phyloP scores from a whole-genome alignment of 2,888 invertebrate genomes.

The Hirtodrosophila duncani region DNA sequence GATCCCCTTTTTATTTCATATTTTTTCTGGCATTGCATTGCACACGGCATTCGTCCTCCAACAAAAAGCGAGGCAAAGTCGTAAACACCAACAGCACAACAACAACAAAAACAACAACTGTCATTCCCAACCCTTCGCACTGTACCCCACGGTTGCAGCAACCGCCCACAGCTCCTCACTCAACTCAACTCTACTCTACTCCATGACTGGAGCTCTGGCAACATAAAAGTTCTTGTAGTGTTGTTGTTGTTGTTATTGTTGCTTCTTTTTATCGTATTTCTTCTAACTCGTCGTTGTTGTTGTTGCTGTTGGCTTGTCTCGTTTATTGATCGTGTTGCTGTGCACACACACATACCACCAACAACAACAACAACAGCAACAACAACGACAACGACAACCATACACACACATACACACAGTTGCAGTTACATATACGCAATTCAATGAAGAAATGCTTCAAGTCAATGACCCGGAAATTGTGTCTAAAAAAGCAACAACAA shows the following conservation, averaged over 20 bases:
- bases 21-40: slow-evolving; percentile 57
- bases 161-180: slow-evolving; percentile 37
- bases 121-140: slow-evolving; percentile 15
- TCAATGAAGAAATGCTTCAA: slow-evolving; percentile 75
- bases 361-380: too few relatives aligned
- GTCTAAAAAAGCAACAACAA: slow-evolving; percentile 73
- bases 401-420: slow-evolving; percentile 38
- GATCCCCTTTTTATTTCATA: slow-evolving; percentile 8
- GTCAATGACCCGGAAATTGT: slow-evolving; percentile 79
- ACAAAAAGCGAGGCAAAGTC: slow-evolving; percentile 46
- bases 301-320: slow-evolving; percentile 64
- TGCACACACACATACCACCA: slow-evolving; percentile 45
- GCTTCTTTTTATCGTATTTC: slow-evolving; percentile 19
- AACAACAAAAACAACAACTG: slow-evolving; percentile 22
- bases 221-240: slow-evolving; percentile 53
- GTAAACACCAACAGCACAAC: slow-evolving; percentile 29
- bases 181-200: not conserved
- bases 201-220: slow-evolving; percentile 31
- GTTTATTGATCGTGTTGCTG: slow-evolving; percentile 73
- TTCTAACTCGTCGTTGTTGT: too few relatives aligned
- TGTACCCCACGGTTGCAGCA: slow-evolving; percentile 30
- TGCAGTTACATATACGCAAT: slow-evolving; percentile 74
- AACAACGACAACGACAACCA: too few relatives aligned
- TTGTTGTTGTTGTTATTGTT: slow-evolving; percentile 30
- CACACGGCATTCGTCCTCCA: slow-evolving; percentile 68